Conservation (phyloP, 2,797 vertebrate species). For the Coreius guichenoti region DNA sequence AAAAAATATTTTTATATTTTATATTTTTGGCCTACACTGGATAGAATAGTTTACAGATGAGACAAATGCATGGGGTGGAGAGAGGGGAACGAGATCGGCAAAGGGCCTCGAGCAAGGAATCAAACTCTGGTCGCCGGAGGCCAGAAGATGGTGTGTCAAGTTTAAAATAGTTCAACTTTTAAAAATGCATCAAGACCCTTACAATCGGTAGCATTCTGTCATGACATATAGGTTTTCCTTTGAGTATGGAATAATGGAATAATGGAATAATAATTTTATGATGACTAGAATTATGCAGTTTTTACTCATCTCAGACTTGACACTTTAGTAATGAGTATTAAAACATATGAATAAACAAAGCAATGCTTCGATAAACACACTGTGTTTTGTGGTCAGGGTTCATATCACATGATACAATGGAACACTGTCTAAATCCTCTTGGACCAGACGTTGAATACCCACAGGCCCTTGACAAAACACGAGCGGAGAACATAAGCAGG, state of each 20-base stretch:
- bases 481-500: constrained; percentile 42
- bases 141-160: too few relatives aligned
- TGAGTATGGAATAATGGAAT: too few relatives aligned
- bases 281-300: not conserved
- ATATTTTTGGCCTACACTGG: too few relatives aligned
- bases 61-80: too few relatives aligned
- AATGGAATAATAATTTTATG: too few relatives aligned
- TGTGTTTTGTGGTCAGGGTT: not conserved
- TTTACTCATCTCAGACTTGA: not conserved
- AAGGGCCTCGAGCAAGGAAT: not conserved
- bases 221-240: too few relatives aligned
- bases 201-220: not conserved
- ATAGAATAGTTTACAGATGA: too few relatives aligned
- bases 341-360: constrained; percentile 19
- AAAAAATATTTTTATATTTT: too few relatives aligned
- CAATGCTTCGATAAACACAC: constrained; percentile 11
- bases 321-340: not conserved
- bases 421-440: constrained; percentile 36
- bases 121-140: not conserved
- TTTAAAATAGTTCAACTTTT: not conserved
- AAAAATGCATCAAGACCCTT: not conserved
- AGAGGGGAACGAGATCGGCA: too few relatives aligned
- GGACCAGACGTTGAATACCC: constrained; percentile 38
- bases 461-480: constrained; percentile 45
- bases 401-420: constrained; percentile 29